phyloP scores from a whole-genome alignment of 2,113 vertebrate genomes.

The Eleginops maclovinus region DNA sequence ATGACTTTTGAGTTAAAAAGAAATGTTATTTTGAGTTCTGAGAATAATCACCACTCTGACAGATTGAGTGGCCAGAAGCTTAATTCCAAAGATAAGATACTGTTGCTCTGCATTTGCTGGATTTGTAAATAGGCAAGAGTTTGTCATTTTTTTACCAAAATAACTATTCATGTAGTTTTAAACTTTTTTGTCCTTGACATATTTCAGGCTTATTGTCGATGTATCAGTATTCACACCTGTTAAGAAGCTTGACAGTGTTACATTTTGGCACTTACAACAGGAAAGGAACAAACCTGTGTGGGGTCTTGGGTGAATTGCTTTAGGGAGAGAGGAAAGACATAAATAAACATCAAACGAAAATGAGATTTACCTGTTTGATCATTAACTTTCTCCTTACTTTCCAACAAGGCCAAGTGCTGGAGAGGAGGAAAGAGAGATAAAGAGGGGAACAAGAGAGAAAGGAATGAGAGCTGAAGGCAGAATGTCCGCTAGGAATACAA shows the following conservation, averaged over 20 bases:
- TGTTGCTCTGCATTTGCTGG: not conserved
- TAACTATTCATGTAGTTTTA: not conserved
- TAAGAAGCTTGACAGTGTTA: constrained; percentile 44
- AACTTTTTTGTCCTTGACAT: constrained; percentile 43
- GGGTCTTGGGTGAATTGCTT: constrained; percentile 56
- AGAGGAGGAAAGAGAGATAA: constrained; percentile 46
- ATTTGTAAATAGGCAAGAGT: not conserved
- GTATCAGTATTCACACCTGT: constrained; percentile 44
- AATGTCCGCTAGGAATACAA: constrained; percentile 80
- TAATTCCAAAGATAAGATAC: not conserved
- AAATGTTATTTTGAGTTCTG: too few relatives aligned
- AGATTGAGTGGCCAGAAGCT: not conserved
- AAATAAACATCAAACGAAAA: constrained; percentile 77
- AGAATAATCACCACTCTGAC: too few relatives aligned
- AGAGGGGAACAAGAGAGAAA: constrained; percentile 50
- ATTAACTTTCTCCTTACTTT: constrained; percentile 72
- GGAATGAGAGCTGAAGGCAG: constrained; percentile 74
- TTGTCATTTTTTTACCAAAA: not conserved
- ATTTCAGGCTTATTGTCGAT: constrained; percentile 4
- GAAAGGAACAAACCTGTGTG: constrained; percentile 55
- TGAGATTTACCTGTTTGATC: constrained; percentile 79
- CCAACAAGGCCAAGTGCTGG: constrained; percentile 40
- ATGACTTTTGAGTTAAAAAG: too few relatives aligned
- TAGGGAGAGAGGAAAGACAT: constrained; percentile 52
- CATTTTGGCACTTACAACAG: constrained; percentile 48